These are phyloP conservation scores for Pyrocoelia pectoralis DNA, from an alignment of 2,888 invertebrate genomes.

Conservation along the genomic window DNA sequence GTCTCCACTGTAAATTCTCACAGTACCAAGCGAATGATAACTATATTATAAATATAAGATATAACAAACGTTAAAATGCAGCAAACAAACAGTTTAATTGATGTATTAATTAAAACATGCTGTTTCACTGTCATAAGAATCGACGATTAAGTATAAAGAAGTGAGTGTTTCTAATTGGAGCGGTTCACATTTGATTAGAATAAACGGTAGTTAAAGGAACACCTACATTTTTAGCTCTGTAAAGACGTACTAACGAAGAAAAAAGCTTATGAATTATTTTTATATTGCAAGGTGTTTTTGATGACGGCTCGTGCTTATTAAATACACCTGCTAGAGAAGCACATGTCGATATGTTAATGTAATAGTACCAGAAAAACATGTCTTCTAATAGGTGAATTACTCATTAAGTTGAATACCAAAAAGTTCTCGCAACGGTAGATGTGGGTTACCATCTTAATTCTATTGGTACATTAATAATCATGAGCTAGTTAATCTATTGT, in stretches of 20 bases:
- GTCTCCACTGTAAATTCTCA: too few relatives aligned
- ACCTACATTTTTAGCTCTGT: slow-evolving; percentile 5
- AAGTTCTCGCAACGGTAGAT: slow-evolving; percentile 5
- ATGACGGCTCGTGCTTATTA: slow-evolving; percentile 51
- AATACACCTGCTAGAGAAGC: slow-evolving; percentile 46
- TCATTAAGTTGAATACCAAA: slow-evolving; percentile 14
- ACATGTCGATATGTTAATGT: slow-evolving; percentile 56
- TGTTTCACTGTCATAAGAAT: slow-evolving; percentile 8
- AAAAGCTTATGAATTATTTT: slow-evolving; percentile 25
- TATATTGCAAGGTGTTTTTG: slow-evolving; percentile 51
- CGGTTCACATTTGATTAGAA: slow-evolving; percentile 6
- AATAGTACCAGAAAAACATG: slow-evolving; percentile 42
- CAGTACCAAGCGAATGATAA: too few relatives aligned
- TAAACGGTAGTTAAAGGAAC: slow-evolving; percentile 9
- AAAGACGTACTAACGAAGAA: not conserved
- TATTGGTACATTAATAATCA: not conserved
- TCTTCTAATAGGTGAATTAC: slow-evolving; percentile 30
- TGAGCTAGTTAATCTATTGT: not conserved
- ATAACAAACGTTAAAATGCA: slow-evolving; percentile 9
- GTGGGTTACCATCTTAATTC: slow-evolving; percentile 11
- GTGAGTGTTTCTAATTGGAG: slow-evolving; percentile 13
- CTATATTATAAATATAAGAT: not conserved
- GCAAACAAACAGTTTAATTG: slow-evolving; percentile 28
- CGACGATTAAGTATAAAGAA: slow-evolving; percentile 5
- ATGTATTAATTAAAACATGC: slow-evolving; percentile 18